A percentile compares a stretch with the other conserved stretches of the same genome.
phyloP scores from a whole-genome alignment of 1,140 invertebrate genomes.

The Bombus turneri region DNA sequence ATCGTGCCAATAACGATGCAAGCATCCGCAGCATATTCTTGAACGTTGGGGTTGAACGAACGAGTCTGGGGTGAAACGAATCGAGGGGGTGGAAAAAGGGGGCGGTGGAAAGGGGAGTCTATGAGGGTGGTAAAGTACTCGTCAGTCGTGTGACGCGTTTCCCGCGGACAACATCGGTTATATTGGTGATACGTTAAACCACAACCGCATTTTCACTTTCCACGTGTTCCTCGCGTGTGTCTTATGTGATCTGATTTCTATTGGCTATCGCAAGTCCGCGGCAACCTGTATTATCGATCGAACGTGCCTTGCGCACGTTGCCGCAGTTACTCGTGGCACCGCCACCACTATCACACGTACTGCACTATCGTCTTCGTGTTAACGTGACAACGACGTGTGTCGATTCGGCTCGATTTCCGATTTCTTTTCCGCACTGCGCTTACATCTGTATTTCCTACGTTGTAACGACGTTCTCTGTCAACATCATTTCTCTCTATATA shows the following conservation, averaged over 20 bases:
- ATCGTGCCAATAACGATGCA: conserved; percentile 25
- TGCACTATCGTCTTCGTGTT: background rate
- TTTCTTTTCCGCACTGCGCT: background rate
- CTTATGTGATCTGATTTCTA: conserved; percentile 17
- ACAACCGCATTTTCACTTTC: conserved; percentile 28
- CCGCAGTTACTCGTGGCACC: conserved; percentile 56
- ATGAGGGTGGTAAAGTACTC: conserved; percentile 71
- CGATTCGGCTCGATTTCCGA: background rate
- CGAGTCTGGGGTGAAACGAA: conserved; percentile 58
- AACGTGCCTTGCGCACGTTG: conserved; percentile 49
- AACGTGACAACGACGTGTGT: background rate
- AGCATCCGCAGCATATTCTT: conserved; percentile 39
- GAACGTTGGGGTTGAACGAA: conserved; percentile 58
- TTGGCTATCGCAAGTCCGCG: conserved; percentile 39
- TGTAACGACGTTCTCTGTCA: background rate
- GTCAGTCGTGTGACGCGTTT: conserved; percentile 75
- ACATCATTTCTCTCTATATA: background rate
- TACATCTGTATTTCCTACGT: background rate
- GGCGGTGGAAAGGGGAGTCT: conserved; percentile 60
- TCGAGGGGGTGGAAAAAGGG: conserved; percentile 53
- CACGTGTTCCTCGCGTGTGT: conserved; percentile 44
- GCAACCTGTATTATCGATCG: conserved; percentile 68
- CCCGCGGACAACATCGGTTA: conserved; percentile 51
- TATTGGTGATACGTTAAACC: conserved; percentile 23
- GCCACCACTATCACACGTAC: conserved; percentile 30